phyloP scores from a whole-genome alignment of 2,888 invertebrate species.

The Cotesia congregata region DNA sequence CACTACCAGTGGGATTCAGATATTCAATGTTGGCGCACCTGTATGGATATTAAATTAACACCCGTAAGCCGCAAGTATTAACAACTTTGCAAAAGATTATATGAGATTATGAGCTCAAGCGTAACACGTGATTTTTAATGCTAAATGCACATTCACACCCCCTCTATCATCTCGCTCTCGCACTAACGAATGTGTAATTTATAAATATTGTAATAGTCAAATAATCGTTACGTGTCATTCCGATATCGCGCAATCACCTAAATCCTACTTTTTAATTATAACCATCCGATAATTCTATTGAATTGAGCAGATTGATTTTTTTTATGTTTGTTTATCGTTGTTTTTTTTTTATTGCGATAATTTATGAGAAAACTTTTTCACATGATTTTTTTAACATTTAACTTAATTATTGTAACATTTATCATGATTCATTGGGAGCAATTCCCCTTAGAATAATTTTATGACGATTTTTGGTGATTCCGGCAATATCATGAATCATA shows the following conservation, averaged over 20 bases:
- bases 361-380: no score
- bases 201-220: slow-evolving; percentile 50
- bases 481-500: neutral
- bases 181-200: slow-evolving; percentile 52
- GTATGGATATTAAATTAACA: slow-evolving; percentile 71
- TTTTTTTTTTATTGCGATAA: no score
- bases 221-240: neutral
- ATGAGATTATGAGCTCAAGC: slow-evolving; percentile 71
- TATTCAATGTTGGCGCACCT: slow-evolving; percentile 71
- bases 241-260: neutral
- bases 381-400: neutral
- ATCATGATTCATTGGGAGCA: neutral
- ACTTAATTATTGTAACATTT: neutral
- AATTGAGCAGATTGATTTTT: neutral
- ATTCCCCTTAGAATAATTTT: neutral
- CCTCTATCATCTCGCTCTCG: neutral
- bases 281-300: neutral
- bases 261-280: neutral
- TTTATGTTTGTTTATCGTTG: no score
- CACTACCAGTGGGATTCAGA: slow-evolving; percentile 68
- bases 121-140: slow-evolving; percentile 71
- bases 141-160: slow-evolving; percentile 49
- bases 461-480: neutral
- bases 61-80: slow-evolving; percentile 70
- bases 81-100: slow-evolving; percentile 71